Conservation (phyloP, 2,113 vertebrate genomes). For the Meles meles region DNA sequence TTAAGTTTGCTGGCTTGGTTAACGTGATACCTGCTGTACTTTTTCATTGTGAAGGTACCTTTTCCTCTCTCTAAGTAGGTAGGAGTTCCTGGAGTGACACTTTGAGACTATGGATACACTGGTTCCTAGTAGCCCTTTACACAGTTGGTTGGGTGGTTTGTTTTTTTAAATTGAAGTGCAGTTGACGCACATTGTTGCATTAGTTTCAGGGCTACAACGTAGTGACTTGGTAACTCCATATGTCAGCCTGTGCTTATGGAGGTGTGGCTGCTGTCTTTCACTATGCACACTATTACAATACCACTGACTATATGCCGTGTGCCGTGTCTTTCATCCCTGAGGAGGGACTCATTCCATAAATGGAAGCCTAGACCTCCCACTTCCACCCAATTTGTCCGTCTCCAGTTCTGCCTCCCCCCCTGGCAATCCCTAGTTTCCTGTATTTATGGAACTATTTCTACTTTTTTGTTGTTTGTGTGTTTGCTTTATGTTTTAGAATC, state of each 20-base stretch:
- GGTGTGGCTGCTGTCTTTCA: not conserved
- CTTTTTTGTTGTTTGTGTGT: not conserved
- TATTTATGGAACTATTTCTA: not conserved
- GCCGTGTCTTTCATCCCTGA: not conserved
- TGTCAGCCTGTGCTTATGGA: not conserved
- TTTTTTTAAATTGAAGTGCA: not conserved
- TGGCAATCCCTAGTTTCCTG: not conserved
- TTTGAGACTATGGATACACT: not conserved
- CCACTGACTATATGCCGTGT: not conserved
- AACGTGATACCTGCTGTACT: not conserved
- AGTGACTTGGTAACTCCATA: not conserved
- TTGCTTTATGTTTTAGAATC: not conserved
- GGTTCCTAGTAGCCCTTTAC: not conserved
- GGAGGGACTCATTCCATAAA: not conserved
- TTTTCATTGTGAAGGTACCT: not conserved
- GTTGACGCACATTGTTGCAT: not conserved
- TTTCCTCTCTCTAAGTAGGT: not conserved
- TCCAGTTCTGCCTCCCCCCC: not conserved
- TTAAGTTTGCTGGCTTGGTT: not conserved
- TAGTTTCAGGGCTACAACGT: not conserved
- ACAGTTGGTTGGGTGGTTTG: not conserved
- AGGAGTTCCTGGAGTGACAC: not conserved
- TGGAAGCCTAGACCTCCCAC: not conserved
- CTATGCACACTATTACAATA: not conserved
- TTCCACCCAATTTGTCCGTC: not conserved